Evolutionary conservation across 2,888 invertebrate genomes (phyloP).

Genomic region (Perithous albicinctus): DNA sequence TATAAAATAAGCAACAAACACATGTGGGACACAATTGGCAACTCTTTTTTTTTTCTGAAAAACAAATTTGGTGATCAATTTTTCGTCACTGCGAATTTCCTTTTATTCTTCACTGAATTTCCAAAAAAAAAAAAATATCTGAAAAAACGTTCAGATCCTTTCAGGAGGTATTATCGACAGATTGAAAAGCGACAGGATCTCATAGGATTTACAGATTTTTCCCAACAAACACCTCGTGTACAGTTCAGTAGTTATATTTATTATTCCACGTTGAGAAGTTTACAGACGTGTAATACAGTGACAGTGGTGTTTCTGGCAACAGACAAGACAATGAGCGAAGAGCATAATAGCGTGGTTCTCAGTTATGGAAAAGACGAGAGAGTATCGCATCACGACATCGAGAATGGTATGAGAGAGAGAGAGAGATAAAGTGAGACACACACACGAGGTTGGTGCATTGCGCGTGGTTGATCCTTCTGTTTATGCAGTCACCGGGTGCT

Average conservation of each 20-base stretch:
- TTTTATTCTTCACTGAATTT: too few species aligned
- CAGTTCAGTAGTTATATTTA: not conserved
- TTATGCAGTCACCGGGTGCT: conserved; percentile 37
- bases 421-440: not conserved
- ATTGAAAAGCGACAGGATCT: too few species aligned
- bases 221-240: not conserved
- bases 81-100: too few species aligned
- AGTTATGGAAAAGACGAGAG: not conserved
- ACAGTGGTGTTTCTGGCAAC: conserved; percentile 21
- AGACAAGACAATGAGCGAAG: not conserved
- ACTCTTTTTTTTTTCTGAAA: too few species aligned
- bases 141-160: too few species aligned
- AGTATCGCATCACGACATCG: too few species aligned
- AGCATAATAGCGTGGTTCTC: conserved; percentile 12
- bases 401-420: not conserved
- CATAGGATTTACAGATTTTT: too few species aligned
- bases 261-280: conserved; percentile 15
- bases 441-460: not conserved
- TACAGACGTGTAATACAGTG: not conserved
- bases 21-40: too few species aligned
- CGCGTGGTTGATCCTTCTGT: conserved; percentile 44
- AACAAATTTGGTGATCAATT: too few species aligned
- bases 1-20: too few species aligned
- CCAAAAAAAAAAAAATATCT: too few species aligned
- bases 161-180: too few species aligned